A percentile compares a stretch with the other conserved stretches of the same genome.
Evolutionary conservation across 1,140 invertebrate genomes (phyloP).

Genomic region (Rhyzopertha dominica): DNA sequence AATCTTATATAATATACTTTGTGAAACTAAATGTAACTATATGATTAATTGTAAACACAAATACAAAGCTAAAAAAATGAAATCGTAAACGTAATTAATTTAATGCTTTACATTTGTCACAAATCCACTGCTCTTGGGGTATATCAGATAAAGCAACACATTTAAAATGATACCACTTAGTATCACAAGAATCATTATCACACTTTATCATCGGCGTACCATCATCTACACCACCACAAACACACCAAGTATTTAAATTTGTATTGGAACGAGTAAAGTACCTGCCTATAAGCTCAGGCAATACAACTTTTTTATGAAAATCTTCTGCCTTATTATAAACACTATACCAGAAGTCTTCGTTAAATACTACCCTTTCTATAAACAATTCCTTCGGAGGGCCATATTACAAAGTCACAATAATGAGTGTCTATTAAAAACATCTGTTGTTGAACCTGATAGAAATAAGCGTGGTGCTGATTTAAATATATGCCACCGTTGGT

Average conservation of each 20-base stretch:
- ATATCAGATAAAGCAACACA: neutral
- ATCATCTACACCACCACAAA: neutral
- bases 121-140: conserved; percentile 9
- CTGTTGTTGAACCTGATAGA: conserved; percentile 8
- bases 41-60: too few species aligned
- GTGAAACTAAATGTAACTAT: too few species aligned
- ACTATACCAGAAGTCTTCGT: neutral
- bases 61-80: too few species aligned
- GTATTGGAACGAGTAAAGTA: too few species aligned
- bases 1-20: too few species aligned
- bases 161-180: conserved; percentile 9
- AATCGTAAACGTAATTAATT: conserved; percentile 1
- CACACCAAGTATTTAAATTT: too few species aligned
- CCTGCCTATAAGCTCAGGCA: neutral
- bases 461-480: conserved; percentile 2
- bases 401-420: conserved; percentile 13
- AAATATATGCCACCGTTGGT: neutral
- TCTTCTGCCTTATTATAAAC: too few species aligned
- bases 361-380: conserved; percentile 4
- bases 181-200: conserved; percentile 10
- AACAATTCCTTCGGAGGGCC: conserved; percentile 1
- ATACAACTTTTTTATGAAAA: conserved; percentile 1
- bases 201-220: conserved; percentile 9
- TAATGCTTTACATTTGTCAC: neutral
- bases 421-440: conserved; percentile 6